phyloP scores from a whole-genome alignment of 2,888 invertebrate genomes.

The Gari tellinella region DNA sequence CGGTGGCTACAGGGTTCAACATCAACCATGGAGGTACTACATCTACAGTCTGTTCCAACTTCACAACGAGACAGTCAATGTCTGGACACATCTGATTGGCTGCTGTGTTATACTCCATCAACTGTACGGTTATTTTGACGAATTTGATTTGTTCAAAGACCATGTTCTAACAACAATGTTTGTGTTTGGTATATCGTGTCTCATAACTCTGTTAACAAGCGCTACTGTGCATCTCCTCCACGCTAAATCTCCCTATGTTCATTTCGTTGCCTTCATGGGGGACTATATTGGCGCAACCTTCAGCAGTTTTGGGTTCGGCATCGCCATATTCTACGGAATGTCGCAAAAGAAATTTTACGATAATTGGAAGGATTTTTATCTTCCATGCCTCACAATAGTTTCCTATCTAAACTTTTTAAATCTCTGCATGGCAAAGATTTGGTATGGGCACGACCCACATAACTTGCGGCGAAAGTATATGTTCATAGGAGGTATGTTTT shows the following conservation, averaged over 20 bases:
- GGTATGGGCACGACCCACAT: constrained; percentile 62
- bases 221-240: constrained; percentile 61
- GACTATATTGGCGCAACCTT: constrained; percentile 66
- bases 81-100: constrained; percentile 76
- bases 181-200: constrained; percentile 53
- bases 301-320: constrained; percentile 60
- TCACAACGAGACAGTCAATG: constrained; percentile 78
- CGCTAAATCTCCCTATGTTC: constrained; percentile 56
- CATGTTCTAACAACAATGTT: constrained; percentile 66
- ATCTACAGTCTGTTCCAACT: constrained; percentile 72
- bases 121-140: constrained; percentile 59
- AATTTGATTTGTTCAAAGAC: constrained; percentile 70
- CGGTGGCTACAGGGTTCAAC: constrained; percentile 69
- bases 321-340: constrained; percentile 54
- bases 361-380: constrained; percentile 23
- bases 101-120: constrained; percentile 55
- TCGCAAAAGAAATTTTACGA: constrained; percentile 50
- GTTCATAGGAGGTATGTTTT: constrained; percentile 49
- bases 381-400: constrained; percentile 45
- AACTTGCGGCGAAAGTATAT: constrained; percentile 62
- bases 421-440: constrained; percentile 56
- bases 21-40: constrained; percentile 74
- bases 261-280: constrained; percentile 64
- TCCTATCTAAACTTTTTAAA: constrained; percentile 58
- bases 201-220: constrained; percentile 58